Conservation (phyloP, 2,888 invertebrate species). For the Oscheius sp. region DNA sequence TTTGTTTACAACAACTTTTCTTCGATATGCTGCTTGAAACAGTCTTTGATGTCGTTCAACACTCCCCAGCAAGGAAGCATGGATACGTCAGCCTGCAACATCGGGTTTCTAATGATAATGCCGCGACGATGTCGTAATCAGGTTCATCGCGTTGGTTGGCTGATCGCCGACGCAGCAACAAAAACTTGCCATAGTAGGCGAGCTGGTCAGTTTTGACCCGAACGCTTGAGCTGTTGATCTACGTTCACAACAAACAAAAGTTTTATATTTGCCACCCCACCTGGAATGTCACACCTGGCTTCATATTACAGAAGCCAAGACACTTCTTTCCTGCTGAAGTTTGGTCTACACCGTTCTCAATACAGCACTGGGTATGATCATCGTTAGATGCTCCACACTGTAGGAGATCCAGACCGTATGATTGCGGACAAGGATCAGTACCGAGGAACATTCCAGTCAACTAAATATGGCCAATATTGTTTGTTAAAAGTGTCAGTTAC, state of each 20-base stretch:
- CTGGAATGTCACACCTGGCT: slow-evolving; percentile 66
- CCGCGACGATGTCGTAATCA: slow-evolving; percentile 26
- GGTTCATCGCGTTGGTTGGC: slow-evolving; percentile 14
- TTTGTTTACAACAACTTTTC: slow-evolving; percentile 22
- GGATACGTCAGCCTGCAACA: slow-evolving; percentile 53
- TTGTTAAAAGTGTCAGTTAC: no score
- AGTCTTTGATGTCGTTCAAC: slow-evolving; percentile 63
- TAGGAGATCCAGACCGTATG: slow-evolving; percentile 60
- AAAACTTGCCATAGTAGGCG: slow-evolving; percentile 20
- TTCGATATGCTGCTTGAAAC: slow-evolving; percentile 62
- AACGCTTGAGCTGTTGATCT: slow-evolving; percentile 4
- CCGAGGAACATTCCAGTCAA: slow-evolving; percentile 68
- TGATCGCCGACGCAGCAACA: slow-evolving; percentile 18
- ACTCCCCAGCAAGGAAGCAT: slow-evolving; percentile 68
- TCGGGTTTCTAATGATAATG: slow-evolving; percentile 9
- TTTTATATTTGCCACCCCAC: slow-evolving; percentile 34
- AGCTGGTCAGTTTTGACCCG: slow-evolving; percentile 28
- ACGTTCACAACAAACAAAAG: neutral
- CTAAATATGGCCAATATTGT: slow-evolving; percentile 41
- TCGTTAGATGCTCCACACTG: slow-evolving; percentile 64
- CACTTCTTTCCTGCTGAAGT: slow-evolving; percentile 66
- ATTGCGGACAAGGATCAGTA: slow-evolving; percentile 67
- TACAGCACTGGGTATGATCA: slow-evolving; percentile 64
- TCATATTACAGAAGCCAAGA: slow-evolving; percentile 67
- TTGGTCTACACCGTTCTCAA: slow-evolving; percentile 46